Percentiles rank a stretch among this genome's conserved stretches.
These are phyloP conservation scores for Seriola quinqueradiata DNA, from an alignment of 2,113 vertebrate genomes.

Conservation along the genomic window DNA sequence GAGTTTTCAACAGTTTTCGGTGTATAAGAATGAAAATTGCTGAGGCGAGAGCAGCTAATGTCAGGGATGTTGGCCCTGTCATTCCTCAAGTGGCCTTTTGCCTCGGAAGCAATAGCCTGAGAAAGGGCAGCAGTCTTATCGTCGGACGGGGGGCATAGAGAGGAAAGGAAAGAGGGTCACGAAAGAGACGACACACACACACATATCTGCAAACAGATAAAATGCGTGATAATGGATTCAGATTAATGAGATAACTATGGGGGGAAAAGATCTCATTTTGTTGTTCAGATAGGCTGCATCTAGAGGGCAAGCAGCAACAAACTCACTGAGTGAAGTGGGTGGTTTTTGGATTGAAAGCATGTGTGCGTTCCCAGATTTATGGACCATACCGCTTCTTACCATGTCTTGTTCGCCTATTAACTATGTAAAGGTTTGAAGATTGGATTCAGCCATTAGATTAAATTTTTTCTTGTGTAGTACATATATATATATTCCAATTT, in stretches of 20 bases:
- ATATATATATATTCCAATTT: no score
- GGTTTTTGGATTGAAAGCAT: not conserved
- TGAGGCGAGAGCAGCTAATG: conserved; percentile 51
- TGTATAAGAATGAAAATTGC: conserved; percentile 27
- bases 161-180: conserved; percentile 27
- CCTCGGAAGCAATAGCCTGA: conserved; percentile 74
- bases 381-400: not conserved
- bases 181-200: conserved; percentile 35
- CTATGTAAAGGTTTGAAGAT: not conserved
- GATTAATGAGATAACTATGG: conserved; percentile 34
- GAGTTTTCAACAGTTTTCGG: conserved; percentile 53
- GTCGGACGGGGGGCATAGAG: conserved; percentile 31
- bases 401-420: not conserved
- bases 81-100: conserved; percentile 79
- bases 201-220: conserved; percentile 50
- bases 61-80: conserved; percentile 74
- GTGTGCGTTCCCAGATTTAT: not conserved
- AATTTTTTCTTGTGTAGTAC: not conserved
- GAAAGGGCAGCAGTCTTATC: conserved; percentile 78
- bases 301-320: not conserved
- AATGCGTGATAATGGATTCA: conserved; percentile 52
- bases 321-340: not conserved
- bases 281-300: not conserved
- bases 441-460: not conserved
- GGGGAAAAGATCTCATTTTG: not conserved